These are phyloP conservation scores for Tipula helvola DNA, from an alignment of 2,888 invertebrate species.

Conservation along the genomic window DNA sequence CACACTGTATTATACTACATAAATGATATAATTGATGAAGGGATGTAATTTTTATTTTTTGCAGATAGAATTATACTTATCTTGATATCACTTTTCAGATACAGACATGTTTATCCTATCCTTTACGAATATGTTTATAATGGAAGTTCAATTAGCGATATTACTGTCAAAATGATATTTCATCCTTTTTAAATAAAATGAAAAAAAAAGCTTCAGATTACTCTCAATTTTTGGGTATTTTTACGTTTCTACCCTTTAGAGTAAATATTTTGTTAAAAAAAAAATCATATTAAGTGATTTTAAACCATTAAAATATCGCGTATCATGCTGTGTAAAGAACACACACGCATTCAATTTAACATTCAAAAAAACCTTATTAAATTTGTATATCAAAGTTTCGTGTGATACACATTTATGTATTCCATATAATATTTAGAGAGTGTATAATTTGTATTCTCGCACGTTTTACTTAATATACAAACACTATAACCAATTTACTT, in stretches of 20 bases:
- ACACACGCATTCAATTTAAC: neutral
- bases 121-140: neutral
- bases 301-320: neutral
- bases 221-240: neutral
- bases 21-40: neutral
- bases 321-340: neutral
- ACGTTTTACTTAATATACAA: neutral
- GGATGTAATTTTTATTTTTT: neutral
- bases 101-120: neutral
- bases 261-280: neutral
- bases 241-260: neutral
- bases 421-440: neutral
- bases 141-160: neutral
- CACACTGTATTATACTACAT: too few relatives aligned
- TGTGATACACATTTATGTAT: neutral
- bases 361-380: neutral
- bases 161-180: slow-evolving; percentile 4
- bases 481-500: neutral
- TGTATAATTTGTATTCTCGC: neutral
- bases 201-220: neutral
- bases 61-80: neutral
- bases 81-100: neutral
- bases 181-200: neutral
- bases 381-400: neutral
- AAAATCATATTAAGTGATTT: neutral